Conservation (phyloP, 2,113 vertebrate genomes). For the Terrapene triunguis region DNA sequence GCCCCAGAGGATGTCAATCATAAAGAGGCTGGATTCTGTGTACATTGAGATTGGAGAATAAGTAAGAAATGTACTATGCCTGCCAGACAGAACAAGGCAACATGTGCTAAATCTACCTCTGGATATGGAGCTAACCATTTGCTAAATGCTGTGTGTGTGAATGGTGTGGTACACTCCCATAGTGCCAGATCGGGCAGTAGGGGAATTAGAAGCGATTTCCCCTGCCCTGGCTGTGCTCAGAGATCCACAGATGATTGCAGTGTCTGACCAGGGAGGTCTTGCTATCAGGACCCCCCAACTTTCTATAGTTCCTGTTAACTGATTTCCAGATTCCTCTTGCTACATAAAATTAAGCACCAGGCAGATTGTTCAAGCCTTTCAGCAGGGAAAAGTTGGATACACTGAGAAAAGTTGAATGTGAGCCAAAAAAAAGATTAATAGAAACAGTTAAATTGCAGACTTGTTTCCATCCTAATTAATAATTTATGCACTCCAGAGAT, state of each 20-base stretch:
- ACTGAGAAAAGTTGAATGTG: conserved; percentile 38
- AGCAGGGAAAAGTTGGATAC: conserved; percentile 10
- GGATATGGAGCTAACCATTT: not conserved
- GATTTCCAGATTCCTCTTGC: not conserved
- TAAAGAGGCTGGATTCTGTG: not conserved
- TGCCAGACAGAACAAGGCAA: not conserved
- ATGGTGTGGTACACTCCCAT: not conserved
- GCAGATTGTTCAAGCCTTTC: conserved; percentile 40
- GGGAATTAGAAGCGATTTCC: accelerated
- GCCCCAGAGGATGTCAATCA: not conserved
- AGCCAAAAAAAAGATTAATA: conserved; percentile 65
- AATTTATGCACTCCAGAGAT: conserved; percentile 59
- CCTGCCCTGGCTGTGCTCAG: not conserved
- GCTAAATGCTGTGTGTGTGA: not conserved
- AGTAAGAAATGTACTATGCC: not conserved
- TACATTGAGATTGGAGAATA: not conserved
- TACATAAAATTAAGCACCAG: not conserved
- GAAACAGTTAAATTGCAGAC: conserved; percentile 49
- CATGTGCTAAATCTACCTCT: not conserved
- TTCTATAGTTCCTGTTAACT: not conserved
- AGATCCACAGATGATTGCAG: accelerated
- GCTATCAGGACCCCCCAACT: not conserved
- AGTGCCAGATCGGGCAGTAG: not conserved
- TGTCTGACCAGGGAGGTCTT: not conserved
- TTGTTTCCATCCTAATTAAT: conserved; percentile 72